Percentiles rank a stretch among this genome's conserved stretches.
These are phyloP conservation scores for Phoenoteleia sp. DNA, from an alignment of 2,888 invertebrate species.

Conservation along the genomic window DNA sequence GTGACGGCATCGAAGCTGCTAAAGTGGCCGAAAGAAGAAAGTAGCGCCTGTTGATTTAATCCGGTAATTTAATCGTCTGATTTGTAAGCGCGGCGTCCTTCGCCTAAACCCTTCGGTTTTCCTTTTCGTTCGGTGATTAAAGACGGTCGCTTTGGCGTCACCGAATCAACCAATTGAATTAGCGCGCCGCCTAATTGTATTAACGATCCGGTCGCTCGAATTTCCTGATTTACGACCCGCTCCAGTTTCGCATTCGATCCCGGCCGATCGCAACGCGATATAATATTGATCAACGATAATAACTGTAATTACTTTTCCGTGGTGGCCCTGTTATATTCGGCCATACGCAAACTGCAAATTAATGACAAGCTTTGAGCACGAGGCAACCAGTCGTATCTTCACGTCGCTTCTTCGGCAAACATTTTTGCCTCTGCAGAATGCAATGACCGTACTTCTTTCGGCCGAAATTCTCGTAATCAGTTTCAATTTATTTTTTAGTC, in stretches of 20 bases:
- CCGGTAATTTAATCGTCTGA: slow-evolving; percentile 71
- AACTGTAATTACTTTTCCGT: slow-evolving; percentile 37
- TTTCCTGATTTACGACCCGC: slow-evolving; percentile 43
- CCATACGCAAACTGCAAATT: slow-evolving; percentile 32
- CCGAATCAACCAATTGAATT: slow-evolving; percentile 68
- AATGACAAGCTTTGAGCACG: slow-evolving; percentile 24
- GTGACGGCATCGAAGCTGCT: neutral
- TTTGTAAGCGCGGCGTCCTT: slow-evolving; percentile 62
- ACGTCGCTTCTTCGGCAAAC: too few relatives aligned
- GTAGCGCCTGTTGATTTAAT: slow-evolving; percentile 77
- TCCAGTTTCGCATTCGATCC: slow-evolving; percentile 20
- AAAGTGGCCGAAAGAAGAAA: slow-evolving; percentile 26
- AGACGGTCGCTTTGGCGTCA: slow-evolving; percentile 41
- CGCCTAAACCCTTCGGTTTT: slow-evolving; percentile 3
- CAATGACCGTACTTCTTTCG: too few relatives aligned
- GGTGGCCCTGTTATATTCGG: slow-evolving; percentile 14
- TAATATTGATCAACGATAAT: slow-evolving; percentile 53
- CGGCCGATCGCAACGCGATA: slow-evolving; percentile 36
- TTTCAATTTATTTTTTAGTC: too few relatives aligned
- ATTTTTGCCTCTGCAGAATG: too few relatives aligned
- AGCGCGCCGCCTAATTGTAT: slow-evolving; percentile 68
- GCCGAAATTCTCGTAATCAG: too few relatives aligned
- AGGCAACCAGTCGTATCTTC: too few relatives aligned
- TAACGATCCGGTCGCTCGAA: slow-evolving; percentile 45
- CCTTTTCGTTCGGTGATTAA: slow-evolving; percentile 55